A percentile compares a stretch with the other conserved stretches of the same genome.
Conservation (phyloP, 2,888 invertebrate genomes). For the Patella caerulea region DNA sequence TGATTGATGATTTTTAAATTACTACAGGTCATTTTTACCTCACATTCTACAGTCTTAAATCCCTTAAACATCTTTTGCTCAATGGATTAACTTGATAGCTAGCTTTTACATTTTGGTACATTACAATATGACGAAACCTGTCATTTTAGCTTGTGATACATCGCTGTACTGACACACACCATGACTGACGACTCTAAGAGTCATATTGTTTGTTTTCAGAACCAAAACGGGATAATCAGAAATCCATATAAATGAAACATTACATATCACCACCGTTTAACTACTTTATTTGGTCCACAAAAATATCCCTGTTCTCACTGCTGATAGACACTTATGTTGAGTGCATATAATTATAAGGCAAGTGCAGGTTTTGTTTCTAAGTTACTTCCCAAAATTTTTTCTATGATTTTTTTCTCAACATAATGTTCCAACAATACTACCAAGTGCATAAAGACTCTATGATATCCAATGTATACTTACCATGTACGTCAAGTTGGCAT, state of each 20-base stretch:
- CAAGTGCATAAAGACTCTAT: conserved; percentile 14
- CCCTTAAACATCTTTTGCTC: conserved; percentile 25
- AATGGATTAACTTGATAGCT: conserved; percentile 35
- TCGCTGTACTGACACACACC: conserved; percentile 57
- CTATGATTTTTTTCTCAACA: background rate
- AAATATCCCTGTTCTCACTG: conserved; percentile 50
- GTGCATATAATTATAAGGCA: conserved; percentile 63
- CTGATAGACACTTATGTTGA: conserved; percentile 54
- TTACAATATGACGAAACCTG: conserved; percentile 14
- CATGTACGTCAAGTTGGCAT: conserved; percentile 23
- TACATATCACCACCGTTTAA: conserved; percentile 70
- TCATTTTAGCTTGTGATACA: conserved; percentile 68
- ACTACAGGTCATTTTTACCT: conserved; percentile 11
- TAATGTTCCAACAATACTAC: background rate
- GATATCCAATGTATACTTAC: conserved; percentile 27
- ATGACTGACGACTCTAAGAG: conserved; percentile 38
- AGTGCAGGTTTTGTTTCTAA: conserved; percentile 61
- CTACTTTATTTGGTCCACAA: conserved; percentile 62
- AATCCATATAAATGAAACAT: conserved; percentile 41
- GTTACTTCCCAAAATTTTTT: conserved; percentile 30
- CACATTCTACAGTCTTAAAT: conserved; percentile 11
- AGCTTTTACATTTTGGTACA: conserved; percentile 26
- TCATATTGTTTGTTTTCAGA: background rate
- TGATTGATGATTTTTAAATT: conserved; percentile 26
- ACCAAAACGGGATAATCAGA: conserved; percentile 31